These are phyloP conservation scores for Euborellia annulipes DNA, from an alignment of 1,140 invertebrate species.

Conservation along the genomic window DNA sequence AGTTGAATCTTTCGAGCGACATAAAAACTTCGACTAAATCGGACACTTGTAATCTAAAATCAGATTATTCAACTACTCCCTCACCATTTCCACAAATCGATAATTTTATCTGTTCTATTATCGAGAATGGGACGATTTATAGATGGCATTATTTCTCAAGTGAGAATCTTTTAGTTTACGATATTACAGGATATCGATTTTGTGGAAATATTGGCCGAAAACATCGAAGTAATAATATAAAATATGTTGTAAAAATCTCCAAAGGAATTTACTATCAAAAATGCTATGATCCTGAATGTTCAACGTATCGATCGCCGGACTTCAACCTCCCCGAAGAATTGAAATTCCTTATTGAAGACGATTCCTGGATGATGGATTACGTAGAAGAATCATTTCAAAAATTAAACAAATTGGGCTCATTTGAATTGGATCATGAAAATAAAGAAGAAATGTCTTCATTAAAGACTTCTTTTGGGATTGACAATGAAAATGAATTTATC, in stretches of 20 bases:
- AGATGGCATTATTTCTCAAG: conserved; percentile 31
- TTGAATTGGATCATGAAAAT: not conserved
- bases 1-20: conserved; percentile 12
- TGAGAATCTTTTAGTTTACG: conserved; percentile 35
- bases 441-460: no score
- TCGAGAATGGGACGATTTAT: conserved; percentile 35
- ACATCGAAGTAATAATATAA: conserved; percentile 51
- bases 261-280: conserved; percentile 41
- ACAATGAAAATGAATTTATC: conserved; percentile 3
- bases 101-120: conserved; percentile 32
- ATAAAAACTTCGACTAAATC: no score
- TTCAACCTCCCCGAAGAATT: conserved; percentile 1
- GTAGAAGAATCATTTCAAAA: not conserved
- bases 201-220: conserved; percentile 43
- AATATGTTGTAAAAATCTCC: conserved; percentile 40
- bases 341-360: conserved; percentile 5
- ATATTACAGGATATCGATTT: conserved; percentile 40
- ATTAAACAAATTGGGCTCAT: not conserved
- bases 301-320: conserved; percentile 17
- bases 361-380: not conserved
- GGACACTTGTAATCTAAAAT: no score
- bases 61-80: no score
- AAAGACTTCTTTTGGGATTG: no score
- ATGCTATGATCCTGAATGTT: conserved; percentile 49
- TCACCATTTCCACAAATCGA: conserved; percentile 42